These are phyloP conservation scores for Remorina albescens DNA, from an alignment of 2,797 vertebrate species.

Conservation along the genomic window DNA sequence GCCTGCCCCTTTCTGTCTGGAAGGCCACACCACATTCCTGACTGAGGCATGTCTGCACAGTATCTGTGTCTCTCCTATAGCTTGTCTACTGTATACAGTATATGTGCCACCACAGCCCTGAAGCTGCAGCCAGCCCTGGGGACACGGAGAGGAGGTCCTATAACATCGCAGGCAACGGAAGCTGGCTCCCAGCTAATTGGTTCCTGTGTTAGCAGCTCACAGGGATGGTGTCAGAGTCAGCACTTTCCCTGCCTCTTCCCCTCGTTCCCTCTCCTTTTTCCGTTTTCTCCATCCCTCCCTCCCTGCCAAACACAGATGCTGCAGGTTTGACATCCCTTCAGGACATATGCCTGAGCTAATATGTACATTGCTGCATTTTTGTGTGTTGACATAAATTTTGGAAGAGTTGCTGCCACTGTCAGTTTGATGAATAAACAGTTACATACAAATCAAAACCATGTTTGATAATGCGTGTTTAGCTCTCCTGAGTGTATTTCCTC, in stretches of 20 bases:
- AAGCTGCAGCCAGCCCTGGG: slow-evolving; percentile 77
- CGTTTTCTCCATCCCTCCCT: slow-evolving; percentile 56
- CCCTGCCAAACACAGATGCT: slow-evolving; percentile 70
- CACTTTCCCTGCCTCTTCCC: slow-evolving; percentile 72
- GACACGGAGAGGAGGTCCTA: slow-evolving; percentile 76
- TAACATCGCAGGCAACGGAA: slow-evolving; percentile 78
- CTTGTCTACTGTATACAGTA: slow-evolving; percentile 70
- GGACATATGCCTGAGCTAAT: slow-evolving; percentile 73
- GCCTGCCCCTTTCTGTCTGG: slow-evolving; percentile 45
- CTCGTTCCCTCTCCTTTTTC: slow-evolving; percentile 61
- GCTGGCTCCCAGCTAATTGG: slow-evolving; percentile 81
- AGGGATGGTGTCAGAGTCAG: slow-evolving; percentile 76
- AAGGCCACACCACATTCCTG: slow-evolving; percentile 55
- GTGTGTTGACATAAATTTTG: slow-evolving; percentile 48
- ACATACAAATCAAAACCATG: slow-evolving; percentile 2
- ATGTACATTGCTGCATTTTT: slow-evolving; percentile 71
- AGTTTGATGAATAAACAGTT: slow-evolving; percentile 29
- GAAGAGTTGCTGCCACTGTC: background rate
- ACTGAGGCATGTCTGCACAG: slow-evolving; percentile 57
- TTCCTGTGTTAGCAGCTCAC: slow-evolving; percentile 77
- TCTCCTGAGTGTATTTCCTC: background rate
- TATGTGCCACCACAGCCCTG: slow-evolving; percentile 71
- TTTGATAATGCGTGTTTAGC: background rate
- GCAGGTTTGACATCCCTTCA: slow-evolving; percentile 74
- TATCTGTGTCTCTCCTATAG: slow-evolving; percentile 71